phyloP scores from a whole-genome alignment of 2,113 vertebrate genomes.

The Osmerus mordax region DNA sequence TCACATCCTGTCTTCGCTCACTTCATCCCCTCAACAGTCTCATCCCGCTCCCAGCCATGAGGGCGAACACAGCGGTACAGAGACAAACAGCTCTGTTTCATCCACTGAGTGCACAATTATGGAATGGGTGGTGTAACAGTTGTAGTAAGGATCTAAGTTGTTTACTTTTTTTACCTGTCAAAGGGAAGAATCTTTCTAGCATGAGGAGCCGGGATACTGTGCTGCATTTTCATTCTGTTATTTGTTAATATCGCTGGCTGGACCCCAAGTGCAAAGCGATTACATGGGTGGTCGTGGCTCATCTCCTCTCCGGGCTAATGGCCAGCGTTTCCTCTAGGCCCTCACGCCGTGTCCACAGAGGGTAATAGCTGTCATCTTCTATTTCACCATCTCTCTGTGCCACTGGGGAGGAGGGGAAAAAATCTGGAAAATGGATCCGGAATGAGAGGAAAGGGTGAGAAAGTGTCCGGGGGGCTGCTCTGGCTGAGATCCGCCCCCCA shows the following conservation, averaged over 20 bases:
- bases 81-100: neutral
- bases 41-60: neutral
- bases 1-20: slow-evolving; percentile 14
- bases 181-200: neutral
- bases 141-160: neutral
- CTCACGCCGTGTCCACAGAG: slow-evolving; percentile 12
- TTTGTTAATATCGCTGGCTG: slow-evolving; percentile 7
- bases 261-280: slow-evolving; percentile 1
- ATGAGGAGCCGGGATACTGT: neutral
- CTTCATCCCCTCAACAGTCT: neutral
- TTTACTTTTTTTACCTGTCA: neutral
- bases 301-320: slow-evolving; percentile 8
- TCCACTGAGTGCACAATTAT: neutral
- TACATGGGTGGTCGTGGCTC: slow-evolving; percentile 4
- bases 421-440: slow-evolving; percentile 17
- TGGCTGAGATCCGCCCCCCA: slow-evolving; percentile 25
- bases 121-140: neutral
- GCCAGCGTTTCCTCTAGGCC: slow-evolving; percentile 19
- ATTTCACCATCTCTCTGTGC: slow-evolving; percentile 29
- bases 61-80: neutral
- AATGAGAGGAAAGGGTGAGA: neutral
- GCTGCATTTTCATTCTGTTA: slow-evolving; percentile 2
- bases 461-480: slow-evolving; percentile 32
- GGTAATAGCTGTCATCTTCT: slow-evolving; percentile 26
- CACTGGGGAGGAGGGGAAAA: slow-evolving; percentile 19